Base-by-base conservation (phyloP, 2,113 vertebrate species). In the Daphoenositta chrysoptera region DNA sequence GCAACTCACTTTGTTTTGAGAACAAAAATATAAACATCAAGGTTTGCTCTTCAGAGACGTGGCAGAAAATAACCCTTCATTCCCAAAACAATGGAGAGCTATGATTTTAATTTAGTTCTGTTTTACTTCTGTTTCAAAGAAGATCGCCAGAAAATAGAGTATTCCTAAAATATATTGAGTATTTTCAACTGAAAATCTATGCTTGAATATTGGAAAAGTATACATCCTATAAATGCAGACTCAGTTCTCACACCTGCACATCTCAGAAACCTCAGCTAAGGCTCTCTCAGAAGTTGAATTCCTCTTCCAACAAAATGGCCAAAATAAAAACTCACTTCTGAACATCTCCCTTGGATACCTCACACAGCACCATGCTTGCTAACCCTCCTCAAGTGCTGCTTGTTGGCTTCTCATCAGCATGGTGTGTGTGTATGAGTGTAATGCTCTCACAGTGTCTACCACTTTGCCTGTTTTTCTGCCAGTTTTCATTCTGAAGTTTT, bases 31-130 rank as follows among this genome's bases (percentile, higher is more conserved):
- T 17, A 89, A 93, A 70, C 33, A 87, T 83, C 54, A 86, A 85
- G 20, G 39, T 93, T 94, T 91, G 37, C 19, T 71, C 93, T 91
- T 86, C 60, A 80, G 79, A 94, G 91, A 64, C 37, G 45, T 94
- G 84, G 70, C 57, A 91, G n/a, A 91, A 95, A 78, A 94, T 39
- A 91, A 63, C 44, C 27, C 22, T 71, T 94, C 37, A 64, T 72
- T 85, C 44, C 63, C 28, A 48, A 91, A 91, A 94, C n/a, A 96
- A 83, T 69, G 6, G 39, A 87, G 56, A 93, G 20, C 35, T 82
- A 79, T 72, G 22, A 89, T 93, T 95, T 94, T 84, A 87, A 71
- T 94, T 96, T 81, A 87, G 7, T 56, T 81, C 54, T 88, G 3
- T 17, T 96, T 79, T 45, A 37, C 23, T 93, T 91, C 65, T 69